Evolutionary conservation across 2,113 vertebrate genomes (phyloP).

Genomic region (Zosterops borbonicus): DNA sequence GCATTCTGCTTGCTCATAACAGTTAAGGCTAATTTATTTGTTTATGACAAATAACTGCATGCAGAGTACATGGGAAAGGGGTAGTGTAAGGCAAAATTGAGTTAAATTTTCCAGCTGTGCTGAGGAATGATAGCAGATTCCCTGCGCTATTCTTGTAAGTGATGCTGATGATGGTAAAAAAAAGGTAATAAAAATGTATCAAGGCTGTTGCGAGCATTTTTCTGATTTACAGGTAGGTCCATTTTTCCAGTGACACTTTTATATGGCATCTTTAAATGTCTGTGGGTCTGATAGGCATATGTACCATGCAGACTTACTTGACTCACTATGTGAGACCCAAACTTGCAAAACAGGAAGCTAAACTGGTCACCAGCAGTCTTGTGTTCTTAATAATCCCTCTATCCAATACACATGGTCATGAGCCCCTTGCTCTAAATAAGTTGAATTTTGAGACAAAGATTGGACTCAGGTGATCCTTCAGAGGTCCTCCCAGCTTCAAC

Average conservation of each 20-base stretch:
- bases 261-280: not conserved
- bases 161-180: not conserved
- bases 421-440: not conserved
- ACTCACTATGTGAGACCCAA: not conserved
- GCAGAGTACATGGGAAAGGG: conserved; percentile 1
- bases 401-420: not conserved
- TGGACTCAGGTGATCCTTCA: not conserved
- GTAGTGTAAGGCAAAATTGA: conserved; percentile 6
- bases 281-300: not conserved
- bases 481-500: not conserved
- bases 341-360: not conserved
- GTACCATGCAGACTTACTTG: not conserved
- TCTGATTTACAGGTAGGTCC: not conserved
- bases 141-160: not conserved
- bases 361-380: not conserved
- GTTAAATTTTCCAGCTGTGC: conserved; percentile 17
- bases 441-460: not conserved
- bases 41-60: conserved; percentile 44
- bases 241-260: not conserved
- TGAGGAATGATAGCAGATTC: not conserved
- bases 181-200: not conserved
- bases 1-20: not conserved
- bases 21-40: conserved; percentile 50
- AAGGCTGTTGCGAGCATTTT: not conserved
- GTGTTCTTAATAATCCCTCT: not conserved